phyloP scores from a whole-genome alignment of 1,140 invertebrate species.

The Phthorimaea operculella region DNA sequence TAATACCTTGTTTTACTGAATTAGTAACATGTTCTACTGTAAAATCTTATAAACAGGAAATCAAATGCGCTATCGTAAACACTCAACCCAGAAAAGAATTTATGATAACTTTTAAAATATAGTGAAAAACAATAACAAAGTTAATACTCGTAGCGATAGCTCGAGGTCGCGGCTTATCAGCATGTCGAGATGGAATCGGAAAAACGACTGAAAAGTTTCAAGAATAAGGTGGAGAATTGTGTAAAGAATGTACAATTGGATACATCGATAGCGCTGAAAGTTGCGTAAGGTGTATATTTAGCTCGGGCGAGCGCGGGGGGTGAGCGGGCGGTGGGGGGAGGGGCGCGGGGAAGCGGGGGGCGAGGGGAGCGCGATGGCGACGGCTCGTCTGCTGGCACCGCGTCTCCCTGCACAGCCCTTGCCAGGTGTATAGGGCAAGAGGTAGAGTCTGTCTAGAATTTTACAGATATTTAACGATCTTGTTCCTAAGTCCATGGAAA shows the following conservation, averaged over 20 bases:
- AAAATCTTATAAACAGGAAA: too few species aligned
- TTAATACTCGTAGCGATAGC: slow-evolving; percentile 11
- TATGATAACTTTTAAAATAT: slow-evolving; percentile 5
- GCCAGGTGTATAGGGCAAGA: too few species aligned
- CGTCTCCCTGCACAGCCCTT: neutral
- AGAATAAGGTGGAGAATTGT: neutral
- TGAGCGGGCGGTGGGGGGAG: slow-evolving; percentile 11
- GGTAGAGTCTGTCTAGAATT: too few species aligned
- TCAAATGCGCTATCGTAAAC: too few species aligned
- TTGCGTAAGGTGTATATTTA: slow-evolving; percentile 24
- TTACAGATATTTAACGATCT: too few species aligned
- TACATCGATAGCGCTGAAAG: neutral
- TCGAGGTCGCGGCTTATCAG: slow-evolving; percentile 13
- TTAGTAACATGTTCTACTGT: too few species aligned
- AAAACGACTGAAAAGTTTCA: too few species aligned
- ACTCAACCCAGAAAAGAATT: too few species aligned
- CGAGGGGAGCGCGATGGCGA: neutral
- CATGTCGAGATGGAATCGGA: too few species aligned
- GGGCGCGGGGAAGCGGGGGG: too few species aligned
- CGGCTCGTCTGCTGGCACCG: slow-evolving; percentile 1
- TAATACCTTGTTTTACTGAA: too few species aligned
- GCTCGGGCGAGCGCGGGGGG: slow-evolving; percentile 14
- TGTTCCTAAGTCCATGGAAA: too few species aligned
- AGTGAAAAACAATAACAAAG: slow-evolving; percentile 8
- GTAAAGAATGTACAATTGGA: neutral